Base-by-base conservation (phyloP, 2,888 invertebrate genomes). In the Mechanitis mazaeus region DNA sequence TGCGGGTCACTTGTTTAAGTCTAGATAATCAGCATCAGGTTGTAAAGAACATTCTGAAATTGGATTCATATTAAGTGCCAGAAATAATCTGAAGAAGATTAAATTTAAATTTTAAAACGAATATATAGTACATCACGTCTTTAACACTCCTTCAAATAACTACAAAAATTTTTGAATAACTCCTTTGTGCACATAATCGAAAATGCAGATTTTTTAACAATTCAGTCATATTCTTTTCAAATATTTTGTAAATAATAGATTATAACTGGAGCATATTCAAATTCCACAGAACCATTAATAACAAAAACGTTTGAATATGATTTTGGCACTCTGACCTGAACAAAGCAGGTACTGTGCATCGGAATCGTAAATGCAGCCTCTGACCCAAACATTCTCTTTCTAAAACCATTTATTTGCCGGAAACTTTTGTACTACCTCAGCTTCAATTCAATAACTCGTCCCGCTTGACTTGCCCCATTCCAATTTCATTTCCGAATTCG, bases 341-440 rank as follows among this genome's bases (percentile, higher is more conserved):
- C 50, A 28, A 28, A 47, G 20, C 46, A 20, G 47, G 31, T 31
- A 50, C 28, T 31, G 57, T 66, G 68, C 65, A 69, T 63, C 62
- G 47, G 58, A 70, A 69, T 69, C 66, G 60, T 66, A 63, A 68
- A 64, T 65, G 65, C 69, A 68, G 70, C 68, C 68, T 66, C 65
- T 69, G 67, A 66, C 65, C 66, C 59, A 61, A 68, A 68, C 68
- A 64, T 61, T 68, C 64, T 64, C 56, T 58, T 54, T 61, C 66
- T 56, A 63, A 66, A 67, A 60, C 64, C 66, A 68, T 70, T 70
- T 70, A 69, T 70, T 70, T 64, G 67, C 64, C 63, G 61, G 50
- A 64, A 71, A 71, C 66, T 70, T 69, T 68, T 68, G 60, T 66
- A 64, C 66, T 61, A 68, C 66, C 62, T 65, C 56, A 63, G 60